Conservation (phyloP, 2,888 invertebrate genomes). For the Orthonevra nobilis region DNA sequence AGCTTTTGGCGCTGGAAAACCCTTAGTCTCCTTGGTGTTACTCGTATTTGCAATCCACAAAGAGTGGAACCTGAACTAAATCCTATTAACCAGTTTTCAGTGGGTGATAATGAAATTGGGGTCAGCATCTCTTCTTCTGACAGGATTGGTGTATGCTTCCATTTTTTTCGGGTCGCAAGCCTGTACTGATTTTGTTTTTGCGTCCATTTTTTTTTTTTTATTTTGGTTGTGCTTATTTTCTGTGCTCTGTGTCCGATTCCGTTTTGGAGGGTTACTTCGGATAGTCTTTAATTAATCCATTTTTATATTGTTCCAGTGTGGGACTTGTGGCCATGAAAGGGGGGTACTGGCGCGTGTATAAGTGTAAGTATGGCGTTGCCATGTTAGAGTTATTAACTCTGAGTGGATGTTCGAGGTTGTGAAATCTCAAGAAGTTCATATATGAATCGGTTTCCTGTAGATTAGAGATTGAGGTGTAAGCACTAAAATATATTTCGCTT, state of each 20-base stretch:
- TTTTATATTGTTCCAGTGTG: slow-evolving; percentile 35
- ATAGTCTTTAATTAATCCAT: slow-evolving; percentile 65
- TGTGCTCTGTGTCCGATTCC: slow-evolving; percentile 35
- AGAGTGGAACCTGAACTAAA: slow-evolving; percentile 67
- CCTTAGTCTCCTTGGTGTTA: slow-evolving; percentile 43
- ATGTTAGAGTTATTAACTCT: too few species aligned
- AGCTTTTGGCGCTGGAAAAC: background rate
- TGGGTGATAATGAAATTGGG: slow-evolving; percentile 68
- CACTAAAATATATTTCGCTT: too few species aligned
- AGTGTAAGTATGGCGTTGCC: slow-evolving; percentile 1
- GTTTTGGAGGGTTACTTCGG: slow-evolving; percentile 27
- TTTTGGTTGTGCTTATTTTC: slow-evolving; percentile 16
- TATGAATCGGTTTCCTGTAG: too few species aligned
- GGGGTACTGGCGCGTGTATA: background rate
- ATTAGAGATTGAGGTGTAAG: too few species aligned
- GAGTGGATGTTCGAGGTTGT: too few species aligned
- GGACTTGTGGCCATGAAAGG: slow-evolving; percentile 2
- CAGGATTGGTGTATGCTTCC: slow-evolving; percentile 46
- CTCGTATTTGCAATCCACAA: slow-evolving; percentile 64
- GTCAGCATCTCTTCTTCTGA: slow-evolving; percentile 59
- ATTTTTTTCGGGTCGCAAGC: slow-evolving; percentile 39
- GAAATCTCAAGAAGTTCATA: too few species aligned
- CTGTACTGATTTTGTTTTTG: slow-evolving; percentile 47
- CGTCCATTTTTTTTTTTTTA: slow-evolving; percentile 26
- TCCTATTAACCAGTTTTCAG: slow-evolving; percentile 53